phyloP scores from a whole-genome alignment of 2,797 vertebrate species.

The Anisognathus igniventris region DNA sequence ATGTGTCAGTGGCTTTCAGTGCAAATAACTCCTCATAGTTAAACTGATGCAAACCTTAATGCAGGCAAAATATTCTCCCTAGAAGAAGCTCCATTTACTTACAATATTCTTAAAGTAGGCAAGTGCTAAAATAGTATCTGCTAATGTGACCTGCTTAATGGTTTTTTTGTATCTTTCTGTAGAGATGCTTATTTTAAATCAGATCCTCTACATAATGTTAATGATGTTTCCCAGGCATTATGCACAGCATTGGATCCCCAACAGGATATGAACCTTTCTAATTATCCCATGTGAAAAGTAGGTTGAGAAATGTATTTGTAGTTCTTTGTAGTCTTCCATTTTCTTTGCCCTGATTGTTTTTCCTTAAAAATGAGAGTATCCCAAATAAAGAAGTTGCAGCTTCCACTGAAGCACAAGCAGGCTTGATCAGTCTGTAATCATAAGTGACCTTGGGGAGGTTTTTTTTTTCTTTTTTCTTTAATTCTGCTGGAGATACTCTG shows the following conservation, averaged over 20 bases:
- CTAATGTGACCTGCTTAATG: neutral
- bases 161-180: neutral
- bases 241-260: neutral
- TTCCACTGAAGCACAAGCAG: neutral
- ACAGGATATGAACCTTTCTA: conserved; percentile 1
- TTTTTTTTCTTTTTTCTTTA: fast-evolving
- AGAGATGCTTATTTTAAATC: neutral
- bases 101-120: neutral
- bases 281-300: neutral
- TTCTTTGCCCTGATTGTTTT: neutral
- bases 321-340: neutral
- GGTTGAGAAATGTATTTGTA: neutral
- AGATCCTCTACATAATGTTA: neutral
- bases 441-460: neutral
- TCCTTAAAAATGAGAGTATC: neutral
- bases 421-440: neutral
- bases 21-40: neutral
- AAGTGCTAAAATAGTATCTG: neutral
- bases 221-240: neutral
- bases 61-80: neutral
- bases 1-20: neutral
- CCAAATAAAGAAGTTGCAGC: neutral
- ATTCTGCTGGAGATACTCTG: neutral
- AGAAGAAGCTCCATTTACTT: neutral
- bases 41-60: neutral